These are phyloP conservation scores for Decapterus maruadsi DNA, from an alignment of 2,797 vertebrate species.

Conservation along the genomic window DNA sequence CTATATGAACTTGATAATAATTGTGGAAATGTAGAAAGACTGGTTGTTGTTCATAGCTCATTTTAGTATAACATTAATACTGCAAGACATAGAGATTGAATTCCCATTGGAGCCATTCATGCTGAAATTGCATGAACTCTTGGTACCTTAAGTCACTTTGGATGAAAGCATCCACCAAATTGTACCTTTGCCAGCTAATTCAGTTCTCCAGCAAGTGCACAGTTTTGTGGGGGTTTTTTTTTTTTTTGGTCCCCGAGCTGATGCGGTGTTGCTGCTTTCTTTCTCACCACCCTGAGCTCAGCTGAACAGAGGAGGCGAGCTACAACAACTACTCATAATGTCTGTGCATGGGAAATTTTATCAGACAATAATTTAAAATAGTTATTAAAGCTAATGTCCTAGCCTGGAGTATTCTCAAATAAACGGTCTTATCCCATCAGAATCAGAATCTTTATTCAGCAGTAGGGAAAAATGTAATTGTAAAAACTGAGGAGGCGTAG, in stretches of 20 bases:
- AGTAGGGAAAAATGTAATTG: not conserved
- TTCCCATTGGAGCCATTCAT: slow-evolving; percentile 30
- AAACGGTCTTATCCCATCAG: slow-evolving; percentile 2
- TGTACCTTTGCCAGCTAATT: slow-evolving; percentile 43
- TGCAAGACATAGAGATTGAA: slow-evolving; percentile 29
- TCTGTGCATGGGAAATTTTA: slow-evolving; percentile 5
- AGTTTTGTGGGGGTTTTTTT: slow-evolving; percentile 18
- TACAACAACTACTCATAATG: slow-evolving; percentile 2
- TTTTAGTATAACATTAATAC: slow-evolving; percentile 35
- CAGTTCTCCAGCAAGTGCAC: slow-evolving; percentile 28
- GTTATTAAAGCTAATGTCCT: slow-evolving; percentile 15
- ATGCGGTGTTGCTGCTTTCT: slow-evolving; percentile 20
- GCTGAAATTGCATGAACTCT: slow-evolving; percentile 49
- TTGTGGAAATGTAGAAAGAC: slow-evolving; percentile 16
- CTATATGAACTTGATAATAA: slow-evolving; percentile 6
- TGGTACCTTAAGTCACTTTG: slow-evolving; percentile 38
- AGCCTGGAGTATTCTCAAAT: slow-evolving; percentile 1
- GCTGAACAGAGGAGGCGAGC: not conserved
- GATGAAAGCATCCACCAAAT: slow-evolving; percentile 45
- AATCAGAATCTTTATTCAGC: not conserved
- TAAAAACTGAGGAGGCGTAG: not conserved
- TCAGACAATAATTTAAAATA: slow-evolving; percentile 19
- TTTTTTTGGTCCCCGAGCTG: slow-evolving; percentile 20
- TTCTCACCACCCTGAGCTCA: slow-evolving; percentile 25
- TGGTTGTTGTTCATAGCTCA: slow-evolving; percentile 41